These are phyloP conservation scores for Pseudolycoriella hygida DNA, from an alignment of 2,888 invertebrate species.

Conservation along the genomic window DNA sequence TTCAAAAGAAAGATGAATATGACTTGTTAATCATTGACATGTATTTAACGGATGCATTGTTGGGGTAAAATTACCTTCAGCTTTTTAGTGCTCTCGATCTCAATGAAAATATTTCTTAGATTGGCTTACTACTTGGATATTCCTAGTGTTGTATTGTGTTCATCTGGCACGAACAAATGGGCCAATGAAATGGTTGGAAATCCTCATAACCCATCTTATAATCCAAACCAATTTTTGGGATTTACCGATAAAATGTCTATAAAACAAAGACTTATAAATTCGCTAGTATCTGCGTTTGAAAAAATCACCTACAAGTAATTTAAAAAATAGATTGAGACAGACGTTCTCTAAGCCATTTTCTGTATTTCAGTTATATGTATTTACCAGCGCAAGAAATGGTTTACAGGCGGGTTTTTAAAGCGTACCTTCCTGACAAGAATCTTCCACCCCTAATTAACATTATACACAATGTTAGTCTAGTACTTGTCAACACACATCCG, in stretches of 20 bases:
- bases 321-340: not conserved
- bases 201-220: conserved; percentile 29
- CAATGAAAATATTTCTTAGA: conserved; percentile 14
- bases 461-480: conserved; percentile 23
- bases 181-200: conserved; percentile 31
- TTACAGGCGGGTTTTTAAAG: conserved; percentile 21
- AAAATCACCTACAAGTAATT: conserved; percentile 24
- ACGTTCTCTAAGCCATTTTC: not conserved
- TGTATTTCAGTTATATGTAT: conserved; percentile 22
- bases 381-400: conserved; percentile 26
- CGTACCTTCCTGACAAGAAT: conserved; percentile 2
- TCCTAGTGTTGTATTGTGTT: conserved; percentile 26
- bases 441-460: conserved; percentile 25
- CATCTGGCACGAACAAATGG: conserved; percentile 30
- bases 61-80: conserved; percentile 18
- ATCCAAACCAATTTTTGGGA: conserved; percentile 28
- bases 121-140: conserved; percentile 23
- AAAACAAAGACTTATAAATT: conserved; percentile 27
- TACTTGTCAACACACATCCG: conserved; percentile 26
- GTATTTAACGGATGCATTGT: conserved; percentile 31
- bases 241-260: conserved; percentile 30
- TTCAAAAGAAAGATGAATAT: conserved; percentile 20
- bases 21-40: conserved; percentile 29
- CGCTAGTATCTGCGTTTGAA: conserved; percentile 25
- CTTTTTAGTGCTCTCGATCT: not conserved